Conservation (phyloP, 1,140 invertebrate genomes). For the Ceratina calcarata region DNA sequence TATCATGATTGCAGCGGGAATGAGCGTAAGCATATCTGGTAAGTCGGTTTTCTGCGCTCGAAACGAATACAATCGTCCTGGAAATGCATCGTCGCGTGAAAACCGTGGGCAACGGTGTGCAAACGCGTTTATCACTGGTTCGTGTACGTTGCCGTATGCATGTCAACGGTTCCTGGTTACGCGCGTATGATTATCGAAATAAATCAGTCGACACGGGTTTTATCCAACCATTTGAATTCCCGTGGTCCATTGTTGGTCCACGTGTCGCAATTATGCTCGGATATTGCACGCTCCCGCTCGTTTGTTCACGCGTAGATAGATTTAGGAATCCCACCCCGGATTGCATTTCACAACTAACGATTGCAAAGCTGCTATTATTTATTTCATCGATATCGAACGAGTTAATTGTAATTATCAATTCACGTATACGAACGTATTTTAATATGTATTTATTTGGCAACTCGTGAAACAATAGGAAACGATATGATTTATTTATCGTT, state of each 20-base stretch:
- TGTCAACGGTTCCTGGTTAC: slow-evolving; percentile 6
- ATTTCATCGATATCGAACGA: no score
- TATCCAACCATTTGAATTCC: slow-evolving; percentile 16
- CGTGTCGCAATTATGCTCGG: neutral
- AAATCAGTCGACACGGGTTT: slow-evolving; percentile 14
- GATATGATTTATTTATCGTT: no score
- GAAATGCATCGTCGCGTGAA: slow-evolving; percentile 30
- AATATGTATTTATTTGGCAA: no score
- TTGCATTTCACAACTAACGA: no score
- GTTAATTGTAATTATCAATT: no score
- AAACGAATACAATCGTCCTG: slow-evolving; percentile 26
- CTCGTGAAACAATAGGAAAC: no score
- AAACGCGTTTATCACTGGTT: slow-evolving; percentile 16
- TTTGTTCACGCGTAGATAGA: neutral
- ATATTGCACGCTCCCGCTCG: neutral
- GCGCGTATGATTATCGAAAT: slow-evolving; percentile 26
- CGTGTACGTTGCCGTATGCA: slow-evolving; percentile 13
- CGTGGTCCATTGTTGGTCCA: neutral
- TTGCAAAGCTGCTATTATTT: no score
- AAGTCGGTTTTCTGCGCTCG: neutral
- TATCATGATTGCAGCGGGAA: no score
- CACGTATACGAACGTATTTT: no score
- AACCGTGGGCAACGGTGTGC: neutral
- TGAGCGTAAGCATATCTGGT: neutral
- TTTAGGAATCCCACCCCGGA: no score